Evolutionary conservation across 2,113 vertebrate species (phyloP).

Genomic region (Uria aalge): DNA sequence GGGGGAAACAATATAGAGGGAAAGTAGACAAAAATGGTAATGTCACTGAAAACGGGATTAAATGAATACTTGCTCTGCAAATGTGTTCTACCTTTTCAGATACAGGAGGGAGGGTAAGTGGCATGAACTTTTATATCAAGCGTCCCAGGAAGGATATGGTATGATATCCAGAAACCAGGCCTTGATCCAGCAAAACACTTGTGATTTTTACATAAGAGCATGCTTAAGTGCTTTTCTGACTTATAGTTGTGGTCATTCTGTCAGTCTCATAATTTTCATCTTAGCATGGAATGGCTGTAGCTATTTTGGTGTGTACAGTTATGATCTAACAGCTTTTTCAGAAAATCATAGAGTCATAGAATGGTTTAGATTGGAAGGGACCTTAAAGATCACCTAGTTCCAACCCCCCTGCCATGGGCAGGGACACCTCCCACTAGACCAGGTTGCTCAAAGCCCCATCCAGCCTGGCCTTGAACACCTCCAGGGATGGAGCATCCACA

Average conservation of each 20-base stretch:
- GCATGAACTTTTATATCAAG: background rate
- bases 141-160: background rate
- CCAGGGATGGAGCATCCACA: too few species aligned
- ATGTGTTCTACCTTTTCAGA: background rate
- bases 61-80: background rate
- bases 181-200: background rate
- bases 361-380: too few species aligned
- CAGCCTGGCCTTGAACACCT: too few species aligned
- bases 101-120: background rate
- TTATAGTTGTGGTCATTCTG: background rate
- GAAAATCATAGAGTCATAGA: too few species aligned
- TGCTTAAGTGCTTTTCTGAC: background rate
- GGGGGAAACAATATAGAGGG: background rate
- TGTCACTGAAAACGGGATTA: background rate
- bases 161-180: background rate
- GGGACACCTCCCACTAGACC: too few species aligned
- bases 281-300: background rate
- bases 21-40: background rate
- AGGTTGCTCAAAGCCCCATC: too few species aligned
- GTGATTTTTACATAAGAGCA: background rate
- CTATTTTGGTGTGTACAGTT: background rate
- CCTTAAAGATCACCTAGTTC: too few species aligned
- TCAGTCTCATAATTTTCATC: background rate
- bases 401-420: too few species aligned
- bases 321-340: too few species aligned